These are phyloP conservation scores for Lerema accius DNA, from an alignment of 1,140 invertebrate species.

Conservation along the genomic window DNA sequence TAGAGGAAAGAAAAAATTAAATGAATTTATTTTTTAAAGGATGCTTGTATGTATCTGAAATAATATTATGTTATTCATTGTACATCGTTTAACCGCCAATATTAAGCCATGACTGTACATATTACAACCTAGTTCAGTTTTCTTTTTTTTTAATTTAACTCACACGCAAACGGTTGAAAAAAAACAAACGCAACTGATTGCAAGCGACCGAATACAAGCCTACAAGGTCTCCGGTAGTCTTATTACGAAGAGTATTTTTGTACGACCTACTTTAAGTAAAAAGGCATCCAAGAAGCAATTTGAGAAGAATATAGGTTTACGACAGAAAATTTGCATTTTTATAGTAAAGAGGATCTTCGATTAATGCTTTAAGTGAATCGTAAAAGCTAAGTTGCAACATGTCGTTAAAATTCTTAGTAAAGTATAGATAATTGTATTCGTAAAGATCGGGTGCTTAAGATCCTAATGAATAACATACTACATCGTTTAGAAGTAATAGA, in stretches of 20 bases:
- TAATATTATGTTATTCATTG: no score
- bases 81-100: no score
- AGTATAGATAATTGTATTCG: conserved; percentile 16
- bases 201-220: conserved; percentile 5
- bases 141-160: neutral
- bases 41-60: no score
- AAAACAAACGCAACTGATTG: conserved; percentile 4
- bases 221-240: conserved; percentile 23
- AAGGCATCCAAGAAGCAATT: neutral
- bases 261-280: conserved; percentile 19
- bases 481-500: conserved; percentile 8
- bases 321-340: conserved; percentile 16
- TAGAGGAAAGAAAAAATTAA: no score
- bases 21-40: no score
- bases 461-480: conserved; percentile 18
- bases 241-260: conserved; percentile 9
- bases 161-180: conserved; percentile 11
- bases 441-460: conserved; percentile 4
- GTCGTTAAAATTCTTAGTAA: conserved; percentile 23
- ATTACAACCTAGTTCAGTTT: neutral
- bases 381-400: conserved; percentile 15
- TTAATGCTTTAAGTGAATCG: conserved; percentile 6
- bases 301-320: conserved; percentile 13
- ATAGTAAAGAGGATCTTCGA: conserved; percentile 1
- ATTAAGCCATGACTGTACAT: no score